These are phyloP conservation scores for Andinoacara biseriatus DNA, from an alignment of 2,113 vertebrate species.

Conservation along the genomic window DNA sequence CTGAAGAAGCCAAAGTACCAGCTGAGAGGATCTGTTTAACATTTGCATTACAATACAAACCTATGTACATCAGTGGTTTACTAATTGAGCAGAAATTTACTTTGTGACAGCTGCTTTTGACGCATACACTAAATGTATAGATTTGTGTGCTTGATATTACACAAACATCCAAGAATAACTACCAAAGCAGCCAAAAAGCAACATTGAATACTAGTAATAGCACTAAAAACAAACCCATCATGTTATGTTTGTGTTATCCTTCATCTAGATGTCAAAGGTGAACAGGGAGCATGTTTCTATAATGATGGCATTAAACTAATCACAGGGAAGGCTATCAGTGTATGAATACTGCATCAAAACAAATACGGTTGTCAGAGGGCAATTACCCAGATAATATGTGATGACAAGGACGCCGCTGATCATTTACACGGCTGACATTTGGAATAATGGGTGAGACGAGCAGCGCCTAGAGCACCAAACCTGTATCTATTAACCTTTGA, in stretches of 20 bases:
- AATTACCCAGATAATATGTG: constrained; percentile 68
- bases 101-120: background rate
- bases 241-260: background rate
- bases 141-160: background rate
- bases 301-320: constrained; percentile 18
- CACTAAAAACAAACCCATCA: background rate
- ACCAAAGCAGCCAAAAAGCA: background rate
- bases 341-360: constrained; percentile 44
- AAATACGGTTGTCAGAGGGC: constrained; percentile 59
- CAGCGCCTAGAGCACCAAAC: constrained; percentile 26
- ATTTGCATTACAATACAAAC: background rate
- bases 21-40: background rate
- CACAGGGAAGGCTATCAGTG: background rate
- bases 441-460: constrained; percentile 61
- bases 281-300: constrained; percentile 15
- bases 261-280: constrained; percentile 25
- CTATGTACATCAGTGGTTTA: background rate
- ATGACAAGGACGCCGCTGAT: constrained; percentile 66
- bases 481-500: constrained; percentile 65
- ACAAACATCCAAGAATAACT: background rate
- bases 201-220: background rate
- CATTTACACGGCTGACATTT: constrained; percentile 73
- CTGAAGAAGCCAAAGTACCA: background rate
- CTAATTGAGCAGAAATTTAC: background rate
- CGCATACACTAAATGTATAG: background rate